Percentiles rank a stretch among this genome's conserved stretches.
phyloP scores from a whole-genome alignment of 2,888 invertebrate species.

The Calameuta idolon region DNA sequence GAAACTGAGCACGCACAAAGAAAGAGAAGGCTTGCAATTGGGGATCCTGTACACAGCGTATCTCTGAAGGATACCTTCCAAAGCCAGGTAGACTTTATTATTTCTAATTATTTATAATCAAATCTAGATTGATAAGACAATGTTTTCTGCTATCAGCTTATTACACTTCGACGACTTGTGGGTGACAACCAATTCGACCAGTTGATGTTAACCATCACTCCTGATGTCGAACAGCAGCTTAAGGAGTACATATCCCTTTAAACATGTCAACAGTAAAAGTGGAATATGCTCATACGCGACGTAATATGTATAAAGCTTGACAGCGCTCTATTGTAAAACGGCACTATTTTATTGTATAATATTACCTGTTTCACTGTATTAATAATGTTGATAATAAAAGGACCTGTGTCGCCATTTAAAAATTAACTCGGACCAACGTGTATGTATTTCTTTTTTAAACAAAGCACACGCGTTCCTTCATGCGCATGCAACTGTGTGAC shows the following conservation, averaged over 20 bases:
- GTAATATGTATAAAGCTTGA: slow-evolving; percentile 53
- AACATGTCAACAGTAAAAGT: slow-evolving; percentile 28
- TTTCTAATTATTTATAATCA: not conserved
- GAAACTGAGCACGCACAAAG: slow-evolving; percentile 83
- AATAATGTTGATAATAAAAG: slow-evolving; percentile 62
- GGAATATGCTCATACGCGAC: slow-evolving; percentile 13
- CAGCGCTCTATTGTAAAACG: slow-evolving; percentile 52
- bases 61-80: slow-evolving; percentile 79
- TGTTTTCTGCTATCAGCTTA: slow-evolving; percentile 70
- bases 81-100: slow-evolving; percentile 72
- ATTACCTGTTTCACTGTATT: slow-evolving; percentile 60
- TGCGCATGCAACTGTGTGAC: not conserved
- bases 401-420: slow-evolving; percentile 20
- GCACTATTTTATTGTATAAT: slow-evolving; percentile 62
- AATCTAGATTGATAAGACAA: not conserved
- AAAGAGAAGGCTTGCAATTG: slow-evolving; percentile 74
- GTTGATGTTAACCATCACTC: slow-evolving; percentile 79
- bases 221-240: slow-evolving; percentile 79
- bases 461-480: not conserved
- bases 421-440: not conserved
- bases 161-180: slow-evolving; percentile 78
- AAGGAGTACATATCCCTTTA: slow-evolving; percentile 72
- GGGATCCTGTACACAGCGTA: slow-evolving; percentile 85
- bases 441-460: not conserved
- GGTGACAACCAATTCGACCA: slow-evolving; percentile 82